These are phyloP conservation scores for Ylistrum balloti DNA, from an alignment of 1,140 invertebrate species.

Conservation along the genomic window DNA sequence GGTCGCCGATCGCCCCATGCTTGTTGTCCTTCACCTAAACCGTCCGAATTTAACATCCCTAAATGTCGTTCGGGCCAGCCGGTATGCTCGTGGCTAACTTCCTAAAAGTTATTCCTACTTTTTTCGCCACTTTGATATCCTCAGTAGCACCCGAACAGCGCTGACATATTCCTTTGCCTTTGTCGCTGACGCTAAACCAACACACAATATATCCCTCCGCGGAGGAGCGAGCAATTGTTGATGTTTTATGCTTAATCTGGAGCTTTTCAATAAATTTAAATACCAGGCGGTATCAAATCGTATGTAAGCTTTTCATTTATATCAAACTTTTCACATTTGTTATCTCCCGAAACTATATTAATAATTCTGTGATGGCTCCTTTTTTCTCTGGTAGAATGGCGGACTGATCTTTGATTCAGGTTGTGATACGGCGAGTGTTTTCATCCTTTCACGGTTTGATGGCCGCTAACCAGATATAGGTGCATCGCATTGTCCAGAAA, in stretches of 20 bases:
- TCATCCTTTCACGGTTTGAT: constrained; percentile 12
- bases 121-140: constrained; percentile 38
- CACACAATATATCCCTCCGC: constrained; percentile 32
- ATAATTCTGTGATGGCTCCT: not conserved
- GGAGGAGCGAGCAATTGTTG: constrained; percentile 2
- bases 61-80: constrained; percentile 30
- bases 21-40: constrained; percentile 23
- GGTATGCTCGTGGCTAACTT: constrained; percentile 37
- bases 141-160: constrained; percentile 15
- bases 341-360: not conserved
- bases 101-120: constrained; percentile 16
- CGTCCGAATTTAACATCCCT: constrained; percentile 37
- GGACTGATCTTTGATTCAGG: constrained; percentile 32
- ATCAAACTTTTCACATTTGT: not conserved
- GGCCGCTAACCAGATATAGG: not conserved
- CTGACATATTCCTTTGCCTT: constrained; percentile 38
- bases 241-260: not conserved
- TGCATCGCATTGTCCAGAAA: not conserved
- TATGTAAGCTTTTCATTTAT: not conserved
- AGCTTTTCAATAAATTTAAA: not conserved
- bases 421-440: constrained; percentile 37
- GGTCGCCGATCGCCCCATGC: constrained; percentile 35
- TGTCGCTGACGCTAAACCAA: constrained; percentile 37
- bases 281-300: not conserved
- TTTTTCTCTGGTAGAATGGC: constrained; percentile 38